These are phyloP conservation scores for Lepidochrysops patricia DNA, from an alignment of 2,888 invertebrate genomes.

Conservation along the genomic window DNA sequence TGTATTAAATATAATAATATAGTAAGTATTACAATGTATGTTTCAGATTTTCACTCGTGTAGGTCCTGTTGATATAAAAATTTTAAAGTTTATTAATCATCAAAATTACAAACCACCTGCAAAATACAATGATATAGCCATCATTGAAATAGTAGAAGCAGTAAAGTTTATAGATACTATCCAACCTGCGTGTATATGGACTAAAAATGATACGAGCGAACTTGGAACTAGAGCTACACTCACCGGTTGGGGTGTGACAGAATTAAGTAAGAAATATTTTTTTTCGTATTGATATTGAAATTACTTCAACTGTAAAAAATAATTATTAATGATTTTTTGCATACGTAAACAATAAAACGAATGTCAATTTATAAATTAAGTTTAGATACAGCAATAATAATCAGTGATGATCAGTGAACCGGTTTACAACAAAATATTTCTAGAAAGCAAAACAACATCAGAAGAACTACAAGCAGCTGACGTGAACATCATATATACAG, in stretches of 20 bases:
- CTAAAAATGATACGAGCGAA: background rate
- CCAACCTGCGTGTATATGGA: background rate
- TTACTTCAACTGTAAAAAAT: no score
- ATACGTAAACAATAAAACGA: no score
- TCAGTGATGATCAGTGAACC: no score
- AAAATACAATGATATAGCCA: slow-evolving; percentile 1
- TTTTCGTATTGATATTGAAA: background rate
- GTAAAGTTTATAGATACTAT: background rate
- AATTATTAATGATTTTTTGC: no score
- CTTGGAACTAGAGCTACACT: slow-evolving; percentile 1
- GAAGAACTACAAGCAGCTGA: background rate
- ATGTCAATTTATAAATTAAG: no score
- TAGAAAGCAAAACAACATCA: background rate
- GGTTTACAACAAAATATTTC: no score
- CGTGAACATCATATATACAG: background rate
- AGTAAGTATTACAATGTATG: background rate
- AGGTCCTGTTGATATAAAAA: background rate
- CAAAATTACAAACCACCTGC: background rate
- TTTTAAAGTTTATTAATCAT: background rate
- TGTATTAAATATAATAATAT: no score
- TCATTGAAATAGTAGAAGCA: background rate
- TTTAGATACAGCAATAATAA: no score
- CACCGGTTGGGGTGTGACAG: background rate
- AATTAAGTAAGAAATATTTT: background rate
- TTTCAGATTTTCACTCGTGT: background rate